Percentiles rank a stretch among this genome's conserved stretches.
phyloP scores from a whole-genome alignment of 2,888 invertebrate species.

The Chloroclystis v-ata region DNA sequence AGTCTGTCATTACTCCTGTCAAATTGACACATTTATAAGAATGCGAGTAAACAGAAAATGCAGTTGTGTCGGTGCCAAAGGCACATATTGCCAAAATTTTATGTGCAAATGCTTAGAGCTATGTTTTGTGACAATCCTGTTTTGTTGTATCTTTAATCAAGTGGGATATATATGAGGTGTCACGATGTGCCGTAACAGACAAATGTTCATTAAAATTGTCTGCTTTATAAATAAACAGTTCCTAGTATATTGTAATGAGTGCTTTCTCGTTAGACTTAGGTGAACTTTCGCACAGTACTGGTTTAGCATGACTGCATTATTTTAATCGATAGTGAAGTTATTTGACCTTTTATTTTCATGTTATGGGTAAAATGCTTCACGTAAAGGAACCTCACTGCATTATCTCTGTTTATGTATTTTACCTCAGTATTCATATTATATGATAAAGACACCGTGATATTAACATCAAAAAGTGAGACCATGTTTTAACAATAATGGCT shows the following conservation, averaged over 20 bases:
- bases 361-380: neutral
- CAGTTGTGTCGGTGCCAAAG: slow-evolving; percentile 38
- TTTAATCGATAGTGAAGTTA: slow-evolving; percentile 1
- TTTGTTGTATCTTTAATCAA: slow-evolving; percentile 38
- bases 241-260: slow-evolving; percentile 35
- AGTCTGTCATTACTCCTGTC: slow-evolving; percentile 13
- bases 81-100: slow-evolving; percentile 19
- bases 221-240: slow-evolving; percentile 49
- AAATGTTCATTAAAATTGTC: slow-evolving; percentile 46
- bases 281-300: slow-evolving; percentile 24
- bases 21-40: slow-evolving; percentile 40
- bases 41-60: slow-evolving; percentile 59
- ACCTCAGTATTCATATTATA: too few relatives aligned
- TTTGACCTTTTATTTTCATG: neutral
- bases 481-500: too few relatives aligned
- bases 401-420: too few relatives aligned
- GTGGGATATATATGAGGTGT: slow-evolving; percentile 39
- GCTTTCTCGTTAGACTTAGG: slow-evolving; percentile 25
- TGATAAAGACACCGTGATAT: too few relatives aligned
- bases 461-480: too few relatives aligned
- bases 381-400: too few relatives aligned
- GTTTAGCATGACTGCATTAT: slow-evolving; percentile 21
- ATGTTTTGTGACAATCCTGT: slow-evolving; percentile 38
- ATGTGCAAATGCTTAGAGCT: slow-evolving; percentile 7
- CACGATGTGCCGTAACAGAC: slow-evolving; percentile 39